Evolutionary conservation across 2,888 invertebrate species (phyloP), one percentile per base, ranked within the genome.

Genomic region (Blera fallax): DNA sequence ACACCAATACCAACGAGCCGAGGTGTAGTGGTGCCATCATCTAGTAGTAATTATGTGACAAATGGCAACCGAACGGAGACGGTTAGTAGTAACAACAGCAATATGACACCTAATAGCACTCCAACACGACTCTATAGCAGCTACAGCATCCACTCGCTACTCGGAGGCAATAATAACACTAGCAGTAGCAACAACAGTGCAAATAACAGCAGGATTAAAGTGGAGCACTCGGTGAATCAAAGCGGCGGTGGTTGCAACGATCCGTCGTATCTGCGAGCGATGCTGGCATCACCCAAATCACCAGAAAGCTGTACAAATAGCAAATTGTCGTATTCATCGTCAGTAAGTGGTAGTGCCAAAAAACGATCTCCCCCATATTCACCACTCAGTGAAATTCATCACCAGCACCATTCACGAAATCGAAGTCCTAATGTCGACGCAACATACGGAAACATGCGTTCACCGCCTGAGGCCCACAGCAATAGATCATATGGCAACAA

Each of bases 131-230:
- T 94, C 89, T 94, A 94, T 88, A 95, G 96, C 92, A 96, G 95
- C 91, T 97, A 97, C 93, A 97, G 97, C 93, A 97, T 97, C 91
- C 96, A 96, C 90, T 96, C 97, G 87, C 93, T 97, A 90, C 93
- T 97, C 89, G 95, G 96, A 18, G 90, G 90, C n/a, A 89, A 88
- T 79, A 89, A 88, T 64, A 80, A 48, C 73, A 83, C 37, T 34
- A 80, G 11, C 83, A 88, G 87, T 80, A 90, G 91, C 58, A 93
- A 91, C 89, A 91, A 91, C 24, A 81, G 29, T 62, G 6, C 40
- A n/a, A 81, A 54, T 24, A 67, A 43, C 27, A 70, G 8, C 43
- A 52, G 79, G n/a, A 58, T 32, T 11, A 84, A 85, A 43, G 10
- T 72, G 18, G 85, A 85, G 10, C 76, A 67, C 91, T n/a, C 70